Evolutionary conservation across 2,797 vertebrate genomes (phyloP), one percentile per base, ranked within the genome.

Genomic region (Hylomyscus alleni): DNA sequence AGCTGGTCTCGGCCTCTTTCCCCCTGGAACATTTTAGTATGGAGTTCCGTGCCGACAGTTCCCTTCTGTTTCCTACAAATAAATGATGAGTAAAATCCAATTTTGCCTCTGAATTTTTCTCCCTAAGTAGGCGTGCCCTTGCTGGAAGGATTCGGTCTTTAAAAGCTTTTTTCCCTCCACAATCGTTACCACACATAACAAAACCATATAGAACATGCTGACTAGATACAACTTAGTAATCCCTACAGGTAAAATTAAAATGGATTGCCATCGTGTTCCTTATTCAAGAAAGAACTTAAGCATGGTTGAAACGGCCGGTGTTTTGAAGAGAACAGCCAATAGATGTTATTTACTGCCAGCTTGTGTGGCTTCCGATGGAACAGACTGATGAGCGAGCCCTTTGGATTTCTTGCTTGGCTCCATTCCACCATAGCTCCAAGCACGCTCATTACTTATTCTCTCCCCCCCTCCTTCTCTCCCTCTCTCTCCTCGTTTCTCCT

Each of bases 271-370:
- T 83, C 12, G 47, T 83, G 92, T 78, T 85, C 50, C 56, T 58
- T 76, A 69, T 89, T 92, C 82, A 86, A 80, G n/a, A 54, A 62
- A 91, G 89, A 89, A 44, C 67, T 50, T 29, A 47, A 75, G 73
- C 88, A 91, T 84, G 52, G 72, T 6, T 86, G 72, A 34, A 77
- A 40, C 19, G 19, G 12, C 26, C 67, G 20, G 75, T 19, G 12
- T 89, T 93, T 92, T 86, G 69, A 90, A 84, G 67, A 37, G 15
- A 26, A 73, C 77, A 40, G 94, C 78, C 73, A 89, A 44, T 94
- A 76, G 54, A 0, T n/a, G 26, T 22, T 94, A 54, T 54, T 85
- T 93, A 89, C 29, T 80, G 67, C 24, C 34, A 54, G 29, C 34
- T 65, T 60, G 44, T 69, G 29, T 19, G 29, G 22, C 34, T 17